A percentile compares a stretch with the other conserved stretches of the same genome.
Evolutionary conservation across 2,797 vertebrate species (phyloP).

Genomic region (Xiphophorus birchmanni): DNA sequence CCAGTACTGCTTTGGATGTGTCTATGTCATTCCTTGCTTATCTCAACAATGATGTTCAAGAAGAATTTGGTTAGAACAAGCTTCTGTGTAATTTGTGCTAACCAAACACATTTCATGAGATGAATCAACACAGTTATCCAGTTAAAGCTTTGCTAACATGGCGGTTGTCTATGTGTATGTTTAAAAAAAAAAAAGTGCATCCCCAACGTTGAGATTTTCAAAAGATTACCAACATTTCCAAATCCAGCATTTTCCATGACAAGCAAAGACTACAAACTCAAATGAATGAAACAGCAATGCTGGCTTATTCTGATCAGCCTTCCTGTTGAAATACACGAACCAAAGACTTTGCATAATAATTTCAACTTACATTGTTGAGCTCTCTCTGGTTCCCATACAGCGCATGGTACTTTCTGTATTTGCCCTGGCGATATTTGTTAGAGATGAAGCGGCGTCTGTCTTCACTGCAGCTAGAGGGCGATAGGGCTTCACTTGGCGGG

Average conservation of each 20-base stretch:
- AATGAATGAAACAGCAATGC: background rate
- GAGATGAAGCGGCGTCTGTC: slow-evolving; percentile 85
- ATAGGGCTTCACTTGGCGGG: slow-evolving; percentile 91
- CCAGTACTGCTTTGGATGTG: background rate
- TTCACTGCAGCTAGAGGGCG: slow-evolving; percentile 77
- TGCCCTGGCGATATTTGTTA: slow-evolving; percentile 94
- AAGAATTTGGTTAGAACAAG: background rate
- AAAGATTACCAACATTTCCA: background rate
- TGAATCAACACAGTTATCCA: background rate
- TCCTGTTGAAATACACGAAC: background rate
- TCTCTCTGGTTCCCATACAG: slow-evolving; percentile 93
- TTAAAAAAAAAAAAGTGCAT: background rate
- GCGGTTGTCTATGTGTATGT: background rate
- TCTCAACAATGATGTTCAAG: background rate
- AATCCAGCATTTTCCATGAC: background rate
- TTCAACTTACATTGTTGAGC: slow-evolving; percentile 87
- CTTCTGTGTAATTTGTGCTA: background rate
- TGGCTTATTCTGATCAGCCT: background rate
- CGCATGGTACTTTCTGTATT: slow-evolving; percentile 92
- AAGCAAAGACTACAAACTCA: background rate
- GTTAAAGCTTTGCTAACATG: too few species aligned
- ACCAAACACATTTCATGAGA: background rate
- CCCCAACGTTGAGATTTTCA: background rate
- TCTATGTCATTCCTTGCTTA: background rate
- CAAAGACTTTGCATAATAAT: background rate